phyloP scores from a whole-genome alignment of 1,140 invertebrate species.

The Stratiolaelaps scimitus region DNA sequence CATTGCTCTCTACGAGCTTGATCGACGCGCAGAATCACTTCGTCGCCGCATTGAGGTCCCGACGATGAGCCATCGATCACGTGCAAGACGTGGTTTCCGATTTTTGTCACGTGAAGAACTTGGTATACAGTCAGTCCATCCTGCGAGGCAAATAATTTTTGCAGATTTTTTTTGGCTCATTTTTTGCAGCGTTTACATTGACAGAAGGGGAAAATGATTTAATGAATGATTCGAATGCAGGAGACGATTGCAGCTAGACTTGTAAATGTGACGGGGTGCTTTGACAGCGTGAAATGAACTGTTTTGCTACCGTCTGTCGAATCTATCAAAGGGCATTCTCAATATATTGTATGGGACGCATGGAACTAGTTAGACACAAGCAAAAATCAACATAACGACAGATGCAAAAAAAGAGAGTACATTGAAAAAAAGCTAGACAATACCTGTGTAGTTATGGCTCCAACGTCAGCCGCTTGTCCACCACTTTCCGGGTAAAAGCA shows the following conservation, averaged over 20 bases:
- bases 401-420: background rate
- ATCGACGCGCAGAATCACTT: background rate
- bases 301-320: too few relatives aligned
- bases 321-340: too few relatives aligned
- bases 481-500: constrained; percentile 9
- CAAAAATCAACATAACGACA: background rate
- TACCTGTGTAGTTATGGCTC: background rate
- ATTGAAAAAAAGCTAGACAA: too few relatives aligned
- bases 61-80: background rate
- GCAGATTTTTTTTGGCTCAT: too few relatives aligned
- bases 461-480: constrained; percentile 7
- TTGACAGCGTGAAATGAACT: too few relatives aligned
- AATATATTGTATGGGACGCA: too few relatives aligned
- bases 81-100: background rate
- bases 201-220: too few relatives aligned
- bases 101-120: background rate
- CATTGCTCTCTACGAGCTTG: background rate
- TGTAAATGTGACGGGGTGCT: too few relatives aligned
- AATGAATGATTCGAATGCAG: too few relatives aligned
- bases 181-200: too few relatives aligned
- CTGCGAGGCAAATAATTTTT: background rate
- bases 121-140: background rate
- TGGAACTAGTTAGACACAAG: too few relatives aligned
- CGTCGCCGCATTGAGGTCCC: background rate
- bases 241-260: too few relatives aligned